These are phyloP conservation scores for Burhinus bistriatus DNA, from an alignment of 2,113 vertebrate genomes.

Conservation along the genomic window DNA sequence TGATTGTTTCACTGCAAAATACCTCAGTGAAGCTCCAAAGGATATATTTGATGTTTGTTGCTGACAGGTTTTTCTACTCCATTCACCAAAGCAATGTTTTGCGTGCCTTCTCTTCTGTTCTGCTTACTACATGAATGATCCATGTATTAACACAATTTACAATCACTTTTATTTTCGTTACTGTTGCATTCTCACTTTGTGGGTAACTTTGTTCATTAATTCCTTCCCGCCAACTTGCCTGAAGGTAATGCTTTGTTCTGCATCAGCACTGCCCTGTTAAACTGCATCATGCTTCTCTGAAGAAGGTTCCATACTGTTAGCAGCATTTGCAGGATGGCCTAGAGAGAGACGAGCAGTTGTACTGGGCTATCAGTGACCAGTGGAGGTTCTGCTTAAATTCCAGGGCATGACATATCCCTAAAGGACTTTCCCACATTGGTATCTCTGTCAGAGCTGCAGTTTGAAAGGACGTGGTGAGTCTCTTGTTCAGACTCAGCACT, in stretches of 20 bases:
- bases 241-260: neutral
- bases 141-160: neutral
- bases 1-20: neutral
- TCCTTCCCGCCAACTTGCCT: neutral
- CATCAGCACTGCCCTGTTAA: neutral
- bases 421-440: neutral
- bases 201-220: neutral
- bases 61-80: conserved; percentile 10
- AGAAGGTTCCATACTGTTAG: neutral
- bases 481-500: neutral
- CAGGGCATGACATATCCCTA: neutral
- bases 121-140: conserved; percentile 1
- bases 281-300: rapidly evolving
- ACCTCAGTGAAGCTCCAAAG: conserved; percentile 13
- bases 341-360: neutral
- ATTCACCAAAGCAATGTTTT: neutral
- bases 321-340: neutral
- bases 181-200: neutral
- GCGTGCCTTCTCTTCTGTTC: neutral
- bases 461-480: rapidly evolving
- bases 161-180: neutral
- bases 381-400: neutral
- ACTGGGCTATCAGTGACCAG: neutral
- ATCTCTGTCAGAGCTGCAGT: neutral
- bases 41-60: neutral